These are phyloP conservation scores for Psittacula derbiana DNA, from an alignment of 2,797 vertebrate species.

Conservation along the genomic window DNA sequence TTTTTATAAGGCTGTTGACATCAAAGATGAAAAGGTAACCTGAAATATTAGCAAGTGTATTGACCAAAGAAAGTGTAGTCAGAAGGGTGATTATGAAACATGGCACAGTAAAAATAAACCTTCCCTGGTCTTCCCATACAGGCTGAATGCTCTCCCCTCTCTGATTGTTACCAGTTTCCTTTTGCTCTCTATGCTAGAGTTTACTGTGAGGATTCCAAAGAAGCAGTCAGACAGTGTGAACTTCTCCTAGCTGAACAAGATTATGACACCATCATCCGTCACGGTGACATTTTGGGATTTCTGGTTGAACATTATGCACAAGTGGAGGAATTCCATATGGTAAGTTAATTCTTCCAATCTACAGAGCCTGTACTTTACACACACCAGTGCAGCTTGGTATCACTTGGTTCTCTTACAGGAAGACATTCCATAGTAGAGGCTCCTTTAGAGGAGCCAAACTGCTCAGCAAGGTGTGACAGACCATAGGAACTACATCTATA, in stretches of 20 bases:
- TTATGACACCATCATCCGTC: conserved; percentile 81
- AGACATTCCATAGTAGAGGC: no score
- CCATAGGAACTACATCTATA: neutral
- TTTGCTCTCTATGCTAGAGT: conserved; percentile 72
- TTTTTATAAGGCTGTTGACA: neutral
- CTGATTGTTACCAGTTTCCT: neutral
- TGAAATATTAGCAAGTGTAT: neutral
- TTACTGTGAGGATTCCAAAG: conserved; percentile 82
- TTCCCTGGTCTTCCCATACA: neutral
- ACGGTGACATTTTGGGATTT: conserved; percentile 85
- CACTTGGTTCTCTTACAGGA: fast-evolving
- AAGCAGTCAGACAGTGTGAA: conserved; percentile 85
- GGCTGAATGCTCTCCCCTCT: neutral
- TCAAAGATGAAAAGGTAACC: neutral
- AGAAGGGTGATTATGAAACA: neutral
- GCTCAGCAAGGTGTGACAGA: neutral
- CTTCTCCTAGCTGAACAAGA: conserved; percentile 86
- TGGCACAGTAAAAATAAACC: neutral
- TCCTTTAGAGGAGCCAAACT: neutral
- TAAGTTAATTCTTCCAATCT: conserved; percentile 46
- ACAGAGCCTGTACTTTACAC: neutral
- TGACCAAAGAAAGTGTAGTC: neutral
- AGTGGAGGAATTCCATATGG: conserved; percentile 82
- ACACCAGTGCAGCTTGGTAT: neutral
- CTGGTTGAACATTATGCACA: conserved; percentile 87